Base-by-base conservation (phyloP, 2,888 invertebrate genomes). In the Amaurobius ferox region DNA sequence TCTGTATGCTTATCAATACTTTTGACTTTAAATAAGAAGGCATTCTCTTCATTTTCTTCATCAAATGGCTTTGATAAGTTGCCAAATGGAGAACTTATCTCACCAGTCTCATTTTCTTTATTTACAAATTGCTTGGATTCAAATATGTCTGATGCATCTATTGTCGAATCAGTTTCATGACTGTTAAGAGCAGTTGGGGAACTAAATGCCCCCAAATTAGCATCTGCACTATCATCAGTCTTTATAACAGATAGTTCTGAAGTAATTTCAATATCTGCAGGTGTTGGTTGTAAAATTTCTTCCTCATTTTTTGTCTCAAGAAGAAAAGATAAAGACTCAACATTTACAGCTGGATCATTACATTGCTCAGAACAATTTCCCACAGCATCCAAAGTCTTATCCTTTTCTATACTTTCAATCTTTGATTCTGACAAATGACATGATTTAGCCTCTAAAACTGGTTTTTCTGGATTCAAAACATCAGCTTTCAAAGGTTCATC, bases 21-120 rank as follows among this genome's bases (percentile, higher is more conserved):
- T 48, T 79, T 79, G 19, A 68, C 48, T 62, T 86, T 79, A 66
- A 86, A 79, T 64, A 61, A 62, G 68, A 86, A 86, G 40, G 71
- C 86, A 78, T 74, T 48, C 19, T 68, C 39, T 40, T 79, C 64
- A 71, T 64, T 79, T 39, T 79, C 86, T 61, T 66, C 74, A 26
- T 64, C 79, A 86, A 86, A 86, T 68, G 86, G 79, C 68, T 86
- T 79, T 40, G 85, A 78, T 62, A 79, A 86, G 7, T 62, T 67
- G n/a, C 13, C 29, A 61, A 61, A 67, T n/a, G 61, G 9, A 32
- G 35, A 0, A 30, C 3, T 32, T 32, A 19, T 19, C 32, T 55
- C 30, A 55, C n/a, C 30, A 48, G n/a, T 5, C 30, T 48, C 30
- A n/a, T 30, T 55, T 26, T 72, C 55, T 55, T 29, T 68, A 13